A percentile compares a stretch with the other conserved stretches of the same genome.
Conservation (phyloP, 2,113 vertebrate genomes). For the Casuarius casuarius region DNA sequence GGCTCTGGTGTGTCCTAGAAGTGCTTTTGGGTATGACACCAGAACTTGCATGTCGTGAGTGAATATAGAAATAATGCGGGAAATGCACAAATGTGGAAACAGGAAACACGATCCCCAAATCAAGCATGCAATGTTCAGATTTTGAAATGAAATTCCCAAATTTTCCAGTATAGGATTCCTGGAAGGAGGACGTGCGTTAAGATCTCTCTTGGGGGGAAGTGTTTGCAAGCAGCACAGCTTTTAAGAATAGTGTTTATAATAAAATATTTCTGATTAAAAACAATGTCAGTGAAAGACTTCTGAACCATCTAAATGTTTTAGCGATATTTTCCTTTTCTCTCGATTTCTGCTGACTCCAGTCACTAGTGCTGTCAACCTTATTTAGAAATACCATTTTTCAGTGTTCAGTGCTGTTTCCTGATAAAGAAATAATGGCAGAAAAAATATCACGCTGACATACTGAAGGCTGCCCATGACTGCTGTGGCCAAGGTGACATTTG, state of each 20-base stretch:
- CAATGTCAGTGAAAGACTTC: constrained; percentile 8
- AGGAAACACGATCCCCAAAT: not conserved
- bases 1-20: not conserved
- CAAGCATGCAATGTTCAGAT: not conserved
- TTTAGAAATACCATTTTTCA: constrained; percentile 38
- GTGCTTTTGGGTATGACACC: not conserved
- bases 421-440: not conserved
- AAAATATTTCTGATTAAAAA: constrained; percentile 25
- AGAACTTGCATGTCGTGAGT: not conserved
- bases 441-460: not conserved
- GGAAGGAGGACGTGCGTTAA: not conserved
- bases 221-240: not conserved
- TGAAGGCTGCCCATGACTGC: not conserved
- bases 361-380: not conserved
- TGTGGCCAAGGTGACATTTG: constrained; percentile 12
- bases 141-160: constrained; percentile 24
- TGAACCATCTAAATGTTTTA: not conserved
- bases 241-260: not conserved
- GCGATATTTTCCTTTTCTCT: constrained; percentile 19
- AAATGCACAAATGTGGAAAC: not conserved
- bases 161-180: not conserved
- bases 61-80: not conserved
- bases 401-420: not conserved
- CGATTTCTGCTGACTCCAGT: not conserved
- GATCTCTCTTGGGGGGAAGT: fast-evolving